phyloP scores from a whole-genome alignment of 2,113 vertebrate genomes.

The Cichladusa arquata region DNA sequence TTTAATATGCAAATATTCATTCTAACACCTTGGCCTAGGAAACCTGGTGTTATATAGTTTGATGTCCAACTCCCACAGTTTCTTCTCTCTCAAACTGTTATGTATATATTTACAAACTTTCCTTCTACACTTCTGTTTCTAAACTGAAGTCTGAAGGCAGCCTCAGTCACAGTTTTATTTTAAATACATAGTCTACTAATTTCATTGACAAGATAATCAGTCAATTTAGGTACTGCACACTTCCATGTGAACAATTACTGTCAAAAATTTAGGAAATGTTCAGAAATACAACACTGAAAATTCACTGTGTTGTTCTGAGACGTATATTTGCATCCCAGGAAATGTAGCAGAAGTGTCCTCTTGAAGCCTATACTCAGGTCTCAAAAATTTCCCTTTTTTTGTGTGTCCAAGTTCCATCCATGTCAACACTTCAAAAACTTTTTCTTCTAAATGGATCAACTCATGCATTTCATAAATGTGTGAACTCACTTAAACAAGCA shows the following conservation, averaged over 20 bases:
- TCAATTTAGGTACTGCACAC: neutral
- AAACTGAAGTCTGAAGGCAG: neutral
- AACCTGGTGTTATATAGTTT: neutral
- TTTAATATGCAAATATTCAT: neutral
- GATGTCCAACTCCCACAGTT: neutral
- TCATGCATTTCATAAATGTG: neutral
- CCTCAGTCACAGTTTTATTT: neutral
- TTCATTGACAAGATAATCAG: neutral
- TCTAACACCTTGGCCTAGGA: neutral
- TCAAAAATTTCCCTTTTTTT: neutral
- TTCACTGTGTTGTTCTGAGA: neutral
- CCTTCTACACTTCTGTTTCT: neutral
- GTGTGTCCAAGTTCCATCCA: neutral
- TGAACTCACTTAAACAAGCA: neutral
- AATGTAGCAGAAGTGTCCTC: neutral
- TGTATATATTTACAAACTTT: neutral
- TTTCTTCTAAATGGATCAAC: neutral
- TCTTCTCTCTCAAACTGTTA: neutral
- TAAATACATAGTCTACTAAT: neutral
- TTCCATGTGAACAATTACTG: neutral
- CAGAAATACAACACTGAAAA: neutral
- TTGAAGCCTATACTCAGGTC: neutral
- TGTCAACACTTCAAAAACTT: neutral
- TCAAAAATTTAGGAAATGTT: neutral
- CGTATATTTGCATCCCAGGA: neutral